Percentiles rank a stretch among this genome's conserved stretches.
phyloP scores from a whole-genome alignment of 2,113 vertebrate species.

The Muntiacus reevesi region DNA sequence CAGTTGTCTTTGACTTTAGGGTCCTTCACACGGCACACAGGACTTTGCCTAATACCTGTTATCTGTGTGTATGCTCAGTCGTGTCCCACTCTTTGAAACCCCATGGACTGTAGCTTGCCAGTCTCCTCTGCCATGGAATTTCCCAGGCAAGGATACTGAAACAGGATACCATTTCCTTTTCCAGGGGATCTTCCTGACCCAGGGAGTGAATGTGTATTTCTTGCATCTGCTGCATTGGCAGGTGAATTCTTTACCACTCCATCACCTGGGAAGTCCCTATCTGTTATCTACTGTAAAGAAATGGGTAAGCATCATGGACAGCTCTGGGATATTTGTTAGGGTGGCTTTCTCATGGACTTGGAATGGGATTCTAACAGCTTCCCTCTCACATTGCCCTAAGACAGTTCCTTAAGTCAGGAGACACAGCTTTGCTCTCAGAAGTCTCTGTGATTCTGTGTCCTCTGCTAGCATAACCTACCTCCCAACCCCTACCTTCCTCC shows the following conservation, averaged over 20 bases:
- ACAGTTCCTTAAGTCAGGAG: not conserved
- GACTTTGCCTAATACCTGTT: not conserved
- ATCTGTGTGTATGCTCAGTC: not conserved
- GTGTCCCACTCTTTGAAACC: not conserved
- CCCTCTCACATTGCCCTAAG: accelerated
- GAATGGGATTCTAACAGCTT: not conserved
- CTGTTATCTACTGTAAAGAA: not conserved
- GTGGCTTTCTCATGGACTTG: not conserved
- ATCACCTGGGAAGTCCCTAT: not conserved
- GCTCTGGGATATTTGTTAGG: not conserved
- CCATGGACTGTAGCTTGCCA: not conserved
- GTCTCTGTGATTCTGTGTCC: not conserved
- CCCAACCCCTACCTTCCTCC: not conserved
- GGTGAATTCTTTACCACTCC: not conserved
- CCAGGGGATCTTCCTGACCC: not conserved
- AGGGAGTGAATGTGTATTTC: not conserved
- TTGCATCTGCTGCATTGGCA: not conserved
- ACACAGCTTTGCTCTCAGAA: not conserved
- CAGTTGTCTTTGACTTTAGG: not conserved
- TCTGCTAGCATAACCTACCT: not conserved
- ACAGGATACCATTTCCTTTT: not conserved
- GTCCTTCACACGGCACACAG: not conserved
- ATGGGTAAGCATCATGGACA: not conserved
- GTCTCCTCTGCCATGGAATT: not conserved
- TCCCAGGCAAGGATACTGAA: not conserved